Evolutionary conservation across 2,888 invertebrate genomes (phyloP).

Genomic region (Bombyx huttoni): DNA sequence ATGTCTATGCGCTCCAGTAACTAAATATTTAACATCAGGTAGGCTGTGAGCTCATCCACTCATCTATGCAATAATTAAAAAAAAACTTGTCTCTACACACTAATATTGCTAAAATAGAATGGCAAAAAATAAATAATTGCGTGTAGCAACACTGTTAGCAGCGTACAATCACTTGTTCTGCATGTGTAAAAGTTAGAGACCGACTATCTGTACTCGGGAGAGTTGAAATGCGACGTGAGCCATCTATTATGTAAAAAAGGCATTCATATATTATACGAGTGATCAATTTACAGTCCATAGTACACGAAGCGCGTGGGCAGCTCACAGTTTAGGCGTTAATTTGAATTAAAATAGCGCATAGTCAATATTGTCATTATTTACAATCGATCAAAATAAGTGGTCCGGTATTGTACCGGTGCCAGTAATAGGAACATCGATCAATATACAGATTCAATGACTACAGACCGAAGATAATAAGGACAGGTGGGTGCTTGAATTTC

Average conservation of each 20-base stretch:
- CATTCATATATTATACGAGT: slow-evolving; percentile 26
- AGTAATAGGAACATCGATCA: slow-evolving; percentile 1
- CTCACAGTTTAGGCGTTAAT: slow-evolving; percentile 27
- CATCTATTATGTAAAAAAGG: slow-evolving; percentile 36
- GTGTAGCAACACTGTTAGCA: background rate
- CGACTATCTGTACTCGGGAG: slow-evolving; percentile 1
- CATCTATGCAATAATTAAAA: too few species aligned
- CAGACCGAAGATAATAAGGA: background rate
- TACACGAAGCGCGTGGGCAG: slow-evolving; percentile 30
- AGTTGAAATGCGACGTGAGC: slow-evolving; percentile 8
- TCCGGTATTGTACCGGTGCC: slow-evolving; percentile 1
- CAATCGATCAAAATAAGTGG: slow-evolving; percentile 10
- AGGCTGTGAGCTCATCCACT: too few species aligned
- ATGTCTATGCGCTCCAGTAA: too few species aligned
- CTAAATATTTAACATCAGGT: too few species aligned
- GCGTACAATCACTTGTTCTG: background rate
- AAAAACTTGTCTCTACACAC: background rate
- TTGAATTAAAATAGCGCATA: slow-evolving; percentile 30
- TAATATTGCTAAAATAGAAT: slow-evolving; percentile 13
- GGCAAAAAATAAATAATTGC: slow-evolving; percentile 2
- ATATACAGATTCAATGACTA: slow-evolving; percentile 8
- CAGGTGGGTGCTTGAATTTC: background rate
- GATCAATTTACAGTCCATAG: slow-evolving; percentile 36
- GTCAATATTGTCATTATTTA: slow-evolving; percentile 14
- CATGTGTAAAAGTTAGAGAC: background rate